phyloP scores from a whole-genome alignment of 2,113 vertebrate genomes.

The Progne subis region DNA sequence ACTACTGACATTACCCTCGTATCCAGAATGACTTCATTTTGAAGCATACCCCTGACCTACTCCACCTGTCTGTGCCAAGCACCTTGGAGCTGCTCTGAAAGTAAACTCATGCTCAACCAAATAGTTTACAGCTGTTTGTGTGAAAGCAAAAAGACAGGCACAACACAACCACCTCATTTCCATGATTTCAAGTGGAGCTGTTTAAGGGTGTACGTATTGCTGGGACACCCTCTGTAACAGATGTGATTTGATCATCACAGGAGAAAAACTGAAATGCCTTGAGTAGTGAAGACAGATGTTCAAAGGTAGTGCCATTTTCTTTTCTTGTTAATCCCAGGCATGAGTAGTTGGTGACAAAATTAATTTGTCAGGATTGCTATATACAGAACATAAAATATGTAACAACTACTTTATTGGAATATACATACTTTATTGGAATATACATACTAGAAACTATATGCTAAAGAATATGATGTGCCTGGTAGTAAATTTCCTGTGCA shows the following conservation, averaged over 20 bases:
- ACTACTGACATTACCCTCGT: not conserved
- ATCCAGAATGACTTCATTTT: not conserved
- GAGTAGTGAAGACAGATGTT: not conserved
- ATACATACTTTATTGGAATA: slow-evolving; percentile 15
- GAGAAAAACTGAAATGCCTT: not conserved
- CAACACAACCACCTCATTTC: not conserved
- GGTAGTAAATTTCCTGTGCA: not conserved
- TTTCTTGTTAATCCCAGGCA: slow-evolving; percentile 79
- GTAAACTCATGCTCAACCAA: not conserved
- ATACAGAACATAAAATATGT: slow-evolving; percentile 50
- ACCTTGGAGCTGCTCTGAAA: not conserved
- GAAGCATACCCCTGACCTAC: not conserved
- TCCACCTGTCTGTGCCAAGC: not conserved
- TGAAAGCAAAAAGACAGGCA: not conserved
- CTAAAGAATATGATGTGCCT: not conserved
- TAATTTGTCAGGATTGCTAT: slow-evolving; percentile 82
- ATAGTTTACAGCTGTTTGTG: not conserved
- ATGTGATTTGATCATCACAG: not conserved
- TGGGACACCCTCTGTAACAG: not conserved
- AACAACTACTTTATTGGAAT: not conserved
- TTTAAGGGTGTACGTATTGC: not conserved
- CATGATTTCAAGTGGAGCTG: not conserved
- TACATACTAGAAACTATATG: slow-evolving; percentile 26
- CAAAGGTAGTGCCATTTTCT: slow-evolving; percentile 80
- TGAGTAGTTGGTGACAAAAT: slow-evolving; percentile 81